Evolutionary conservation across 2,113 vertebrate species (phyloP), one percentile per base, ranked within the genome.

Genomic region (Paramisgurnus dabryanus): DNA sequence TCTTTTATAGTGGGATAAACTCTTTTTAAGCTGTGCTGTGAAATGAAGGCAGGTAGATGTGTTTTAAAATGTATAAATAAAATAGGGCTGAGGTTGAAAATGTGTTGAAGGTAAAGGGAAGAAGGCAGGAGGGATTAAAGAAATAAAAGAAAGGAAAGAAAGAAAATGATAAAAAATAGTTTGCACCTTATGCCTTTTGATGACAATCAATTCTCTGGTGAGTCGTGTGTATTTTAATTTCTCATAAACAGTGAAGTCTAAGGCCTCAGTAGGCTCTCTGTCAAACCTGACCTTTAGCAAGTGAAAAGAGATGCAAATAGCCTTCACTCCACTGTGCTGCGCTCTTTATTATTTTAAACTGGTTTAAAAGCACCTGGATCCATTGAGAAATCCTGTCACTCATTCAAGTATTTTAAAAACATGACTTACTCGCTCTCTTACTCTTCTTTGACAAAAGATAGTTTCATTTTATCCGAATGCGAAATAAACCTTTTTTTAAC

Each of bases 211-310:
- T 5, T 63, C 70, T 79, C 61, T 47, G 45, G 70, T 55, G 74
- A 78, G 73, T 39, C 61, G 66, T 9, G 49, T 45, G 71, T 67
- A 70, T 72, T 76, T 53, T 34, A 58, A 39, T 22, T 18, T 63
- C 27, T 67, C 57, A 68, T 58, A 75, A 58, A 64, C 58, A 70
- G 18, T 12, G 63, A 72, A 75, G 49, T 78, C 78, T 60, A 6
- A 60, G 76, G 67, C 72, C 79, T 76, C 74, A 60, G 45, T 70
- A 77, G 76, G 67, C 58, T 61, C 22, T 80, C 60, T 83, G 78
- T 84, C 82, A 80, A 77, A 77, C 60, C 39, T 84, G 85, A 86
- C 82, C 79, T 86, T 84, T 80, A 71, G 4, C 43, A 76, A 71
- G 75, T 73, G 66, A 82, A 86, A 77, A 79, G 71, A 76, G 34